phyloP scores from a whole-genome alignment of 1,140 invertebrate species.

The Laupala kohalensis region DNA sequence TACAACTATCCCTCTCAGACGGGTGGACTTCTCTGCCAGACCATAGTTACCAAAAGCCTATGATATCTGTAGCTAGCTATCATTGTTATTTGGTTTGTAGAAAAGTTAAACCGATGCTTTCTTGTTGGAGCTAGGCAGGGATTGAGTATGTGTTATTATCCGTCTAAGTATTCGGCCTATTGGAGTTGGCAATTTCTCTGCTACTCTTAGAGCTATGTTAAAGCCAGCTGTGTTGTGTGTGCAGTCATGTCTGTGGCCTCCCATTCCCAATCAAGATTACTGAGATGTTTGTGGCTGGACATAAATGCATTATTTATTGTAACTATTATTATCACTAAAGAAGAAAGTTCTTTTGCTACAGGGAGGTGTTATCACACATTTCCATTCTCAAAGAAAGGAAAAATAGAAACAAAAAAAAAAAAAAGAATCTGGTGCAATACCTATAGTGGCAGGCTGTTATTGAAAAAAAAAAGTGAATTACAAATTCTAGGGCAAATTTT shows the following conservation, averaged over 20 bases:
- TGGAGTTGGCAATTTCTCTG: not conserved
- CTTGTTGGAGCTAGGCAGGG: not conserved
- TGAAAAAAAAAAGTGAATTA: not conserved
- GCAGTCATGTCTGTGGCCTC: not conserved
- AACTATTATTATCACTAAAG: not conserved
- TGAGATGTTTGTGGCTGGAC: not conserved
- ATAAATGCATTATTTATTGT: not conserved
- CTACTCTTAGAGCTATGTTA: not conserved
- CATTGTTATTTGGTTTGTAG: not conserved
- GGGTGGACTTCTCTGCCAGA: not conserved
- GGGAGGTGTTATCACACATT: too few relatives aligned
- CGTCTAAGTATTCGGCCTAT: conserved; percentile 7
- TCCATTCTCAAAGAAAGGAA: too few relatives aligned
- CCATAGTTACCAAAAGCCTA: not conserved
- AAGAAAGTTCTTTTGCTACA: too few relatives aligned
- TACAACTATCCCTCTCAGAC: not conserved
- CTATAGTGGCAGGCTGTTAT: too few relatives aligned
- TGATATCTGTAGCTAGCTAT: not conserved
- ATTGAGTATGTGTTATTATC: not conserved
- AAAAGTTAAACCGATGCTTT: not conserved
- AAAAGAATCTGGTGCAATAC: too few relatives aligned
- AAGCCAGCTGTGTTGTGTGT: not conserved
- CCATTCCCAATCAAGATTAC: not conserved
- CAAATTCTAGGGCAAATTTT: not conserved
- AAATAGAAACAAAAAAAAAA: too few relatives aligned